These are phyloP conservation scores for Tangara arthus DNA, from an alignment of 2,797 vertebrate species.

Conservation along the genomic window DNA sequence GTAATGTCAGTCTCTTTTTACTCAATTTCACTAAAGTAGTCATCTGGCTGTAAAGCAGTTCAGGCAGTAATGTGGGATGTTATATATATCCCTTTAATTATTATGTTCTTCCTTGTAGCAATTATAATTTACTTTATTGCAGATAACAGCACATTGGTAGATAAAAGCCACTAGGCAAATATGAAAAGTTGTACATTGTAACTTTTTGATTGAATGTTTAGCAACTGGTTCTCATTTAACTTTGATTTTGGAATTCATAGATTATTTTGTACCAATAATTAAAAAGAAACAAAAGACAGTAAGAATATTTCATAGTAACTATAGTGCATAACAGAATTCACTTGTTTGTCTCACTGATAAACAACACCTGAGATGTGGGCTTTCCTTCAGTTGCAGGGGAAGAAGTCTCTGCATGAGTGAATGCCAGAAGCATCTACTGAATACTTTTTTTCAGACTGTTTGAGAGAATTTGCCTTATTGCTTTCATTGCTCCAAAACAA, in stretches of 20 bases:
- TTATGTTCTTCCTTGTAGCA: conserved; percentile 62
- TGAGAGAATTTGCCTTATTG: background rate
- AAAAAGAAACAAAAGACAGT: background rate
- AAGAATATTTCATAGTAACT: conserved; percentile 25
- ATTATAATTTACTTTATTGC: conserved; percentile 71
- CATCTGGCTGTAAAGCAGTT: conserved; percentile 57
- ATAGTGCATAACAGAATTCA: background rate
- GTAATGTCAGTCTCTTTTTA: conserved; percentile 49
- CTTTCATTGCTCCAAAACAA: background rate
- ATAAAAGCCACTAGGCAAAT: conserved; percentile 52
- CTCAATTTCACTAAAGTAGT: conserved; percentile 28
- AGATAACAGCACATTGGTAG: conserved; percentile 60
- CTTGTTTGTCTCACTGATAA: background rate
- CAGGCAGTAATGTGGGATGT: conserved; percentile 52
- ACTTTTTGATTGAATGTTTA: background rate
- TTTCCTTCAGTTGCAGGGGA: background rate
- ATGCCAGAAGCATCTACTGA: background rate
- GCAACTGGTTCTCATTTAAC: background rate
- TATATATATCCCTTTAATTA: conserved; percentile 71
- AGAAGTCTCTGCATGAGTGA: background rate
- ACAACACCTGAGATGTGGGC: background rate
- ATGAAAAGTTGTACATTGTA: background rate
- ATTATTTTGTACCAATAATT: background rate
- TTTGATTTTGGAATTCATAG: background rate
- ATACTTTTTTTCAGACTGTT: background rate